Percentiles rank a stretch among this genome's conserved stretches.
Conservation (phyloP, 2,797 vertebrate genomes). For the Scarus forsteni region DNA sequence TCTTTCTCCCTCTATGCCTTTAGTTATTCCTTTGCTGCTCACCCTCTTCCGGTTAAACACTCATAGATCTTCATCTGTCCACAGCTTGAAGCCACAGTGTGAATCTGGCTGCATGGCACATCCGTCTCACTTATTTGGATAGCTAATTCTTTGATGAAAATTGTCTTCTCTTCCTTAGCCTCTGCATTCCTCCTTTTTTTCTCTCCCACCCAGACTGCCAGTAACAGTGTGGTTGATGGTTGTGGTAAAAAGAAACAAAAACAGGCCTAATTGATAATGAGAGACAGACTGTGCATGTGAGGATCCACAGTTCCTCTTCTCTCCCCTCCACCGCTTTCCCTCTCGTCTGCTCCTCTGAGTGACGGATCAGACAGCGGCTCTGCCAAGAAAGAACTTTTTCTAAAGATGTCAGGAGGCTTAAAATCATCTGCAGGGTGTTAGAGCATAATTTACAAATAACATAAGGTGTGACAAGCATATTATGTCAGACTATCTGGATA, state of each 20-base stretch:
- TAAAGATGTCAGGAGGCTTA: constrained; percentile 61
- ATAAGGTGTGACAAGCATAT: constrained; percentile 56
- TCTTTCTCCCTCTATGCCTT: constrained; percentile 50
- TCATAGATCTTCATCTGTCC: constrained; percentile 77
- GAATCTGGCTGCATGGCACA: constrained; percentile 51
- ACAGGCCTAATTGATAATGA: constrained; percentile 87
- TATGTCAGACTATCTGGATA: constrained; percentile 28
- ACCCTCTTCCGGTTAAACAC: constrained; percentile 75
- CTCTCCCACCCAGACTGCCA: constrained; percentile 63
- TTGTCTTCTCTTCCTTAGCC: constrained; percentile 48
- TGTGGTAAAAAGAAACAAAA: constrained; percentile 85
- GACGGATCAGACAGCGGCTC: constrained; percentile 48
- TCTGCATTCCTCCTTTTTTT: constrained; percentile 12
- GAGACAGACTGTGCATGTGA: constrained; percentile 78
- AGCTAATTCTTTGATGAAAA: constrained; percentile 83
- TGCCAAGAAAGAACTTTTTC: constrained; percentile 51
- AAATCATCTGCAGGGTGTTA: constrained; percentile 57
- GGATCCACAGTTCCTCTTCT: constrained; percentile 49
- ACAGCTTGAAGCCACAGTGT: constrained; percentile 47
- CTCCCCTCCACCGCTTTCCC: constrained; percentile 9
- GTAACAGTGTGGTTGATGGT: constrained; percentile 77
- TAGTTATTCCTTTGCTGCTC: constrained; percentile 65
- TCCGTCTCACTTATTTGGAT: constrained; percentile 74
- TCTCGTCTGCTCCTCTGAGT: constrained; percentile 33
- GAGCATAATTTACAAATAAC: constrained; percentile 64